phyloP scores from a whole-genome alignment of 2,113 vertebrate genomes.

The Odocoileus virginianus region DNA sequence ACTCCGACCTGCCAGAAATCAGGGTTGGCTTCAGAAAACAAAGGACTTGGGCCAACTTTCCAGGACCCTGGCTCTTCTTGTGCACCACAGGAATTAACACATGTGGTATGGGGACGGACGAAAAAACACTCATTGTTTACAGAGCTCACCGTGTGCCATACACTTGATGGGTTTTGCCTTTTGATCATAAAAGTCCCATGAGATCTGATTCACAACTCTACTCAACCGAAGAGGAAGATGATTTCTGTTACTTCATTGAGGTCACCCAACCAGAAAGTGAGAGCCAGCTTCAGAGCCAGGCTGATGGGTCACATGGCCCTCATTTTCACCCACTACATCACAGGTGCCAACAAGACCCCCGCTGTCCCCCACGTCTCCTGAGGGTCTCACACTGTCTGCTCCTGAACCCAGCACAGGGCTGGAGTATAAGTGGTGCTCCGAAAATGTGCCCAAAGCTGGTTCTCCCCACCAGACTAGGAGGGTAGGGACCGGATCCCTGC shows the following conservation, averaged over 20 bases:
- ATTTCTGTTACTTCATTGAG: background rate
- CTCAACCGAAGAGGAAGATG: background rate
- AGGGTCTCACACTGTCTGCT: background rate
- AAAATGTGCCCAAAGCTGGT: background rate
- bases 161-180: background rate
- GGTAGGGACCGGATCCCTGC: fast-evolving
- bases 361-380: background rate
- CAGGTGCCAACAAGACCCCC: background rate
- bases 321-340: background rate
- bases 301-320: background rate
- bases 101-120: fast-evolving
- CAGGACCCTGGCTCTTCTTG: background rate
- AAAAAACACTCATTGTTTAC: background rate
- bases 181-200: background rate
- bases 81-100: background rate
- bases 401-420: background rate
- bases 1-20: background rate
- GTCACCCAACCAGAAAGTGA: background rate
- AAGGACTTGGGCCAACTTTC: fast-evolving
- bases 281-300: background rate
- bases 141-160: background rate
- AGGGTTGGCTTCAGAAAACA: background rate
- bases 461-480: background rate
- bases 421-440: background rate
- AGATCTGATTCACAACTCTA: too few relatives aligned